phyloP scores from a whole-genome alignment of 2,113 vertebrate species.

The Psittacus erithacus region DNA sequence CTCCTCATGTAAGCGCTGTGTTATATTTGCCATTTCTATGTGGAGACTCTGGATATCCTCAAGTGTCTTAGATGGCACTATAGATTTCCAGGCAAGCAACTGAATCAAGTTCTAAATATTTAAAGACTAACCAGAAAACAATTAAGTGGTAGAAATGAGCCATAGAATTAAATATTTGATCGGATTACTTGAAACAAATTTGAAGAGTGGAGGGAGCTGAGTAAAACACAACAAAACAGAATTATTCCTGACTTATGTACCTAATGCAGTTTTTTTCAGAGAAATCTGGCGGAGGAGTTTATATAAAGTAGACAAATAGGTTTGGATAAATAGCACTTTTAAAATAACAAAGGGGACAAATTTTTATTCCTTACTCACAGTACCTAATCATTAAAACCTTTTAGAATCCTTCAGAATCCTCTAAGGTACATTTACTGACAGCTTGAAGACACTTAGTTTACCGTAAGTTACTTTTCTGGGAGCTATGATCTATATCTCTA shows the following conservation, averaged over 20 bases:
- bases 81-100: not conserved
- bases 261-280: not conserved
- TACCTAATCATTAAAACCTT: conserved; percentile 44
- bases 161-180: not conserved
- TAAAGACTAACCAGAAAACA: not conserved
- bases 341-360: not conserved
- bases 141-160: not conserved
- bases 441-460: not conserved
- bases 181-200: not conserved
- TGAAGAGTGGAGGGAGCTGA: not conserved
- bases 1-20: not conserved
- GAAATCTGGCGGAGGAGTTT: not conserved
- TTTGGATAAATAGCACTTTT: conserved; percentile 25
- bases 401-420: not conserved
- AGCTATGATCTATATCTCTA: not conserved
- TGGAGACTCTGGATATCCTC: not conserved
- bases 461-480: conserved; percentile 10
- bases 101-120: not conserved
- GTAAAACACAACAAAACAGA: not conserved
- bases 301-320: not conserved
- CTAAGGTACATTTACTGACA: conserved; percentile 16
- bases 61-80: not conserved
- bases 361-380: not conserved
- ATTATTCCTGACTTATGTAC: not conserved
- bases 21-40: not conserved